These are phyloP conservation scores for Phainopepla nitens DNA, from an alignment of 2,113 vertebrate species.

Conservation along the genomic window DNA sequence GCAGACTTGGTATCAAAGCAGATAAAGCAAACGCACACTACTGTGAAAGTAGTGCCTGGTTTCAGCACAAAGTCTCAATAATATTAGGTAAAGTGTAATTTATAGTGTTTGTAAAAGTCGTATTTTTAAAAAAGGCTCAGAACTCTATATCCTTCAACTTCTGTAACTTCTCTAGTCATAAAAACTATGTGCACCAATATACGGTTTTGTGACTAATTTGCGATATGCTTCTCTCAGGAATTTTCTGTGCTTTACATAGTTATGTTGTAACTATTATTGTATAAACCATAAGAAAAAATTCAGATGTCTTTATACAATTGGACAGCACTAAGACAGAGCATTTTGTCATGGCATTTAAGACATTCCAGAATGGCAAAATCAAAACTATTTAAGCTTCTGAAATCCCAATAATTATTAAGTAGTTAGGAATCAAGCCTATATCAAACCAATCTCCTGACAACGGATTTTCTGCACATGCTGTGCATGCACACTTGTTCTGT, in stretches of 20 bases:
- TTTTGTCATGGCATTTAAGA: background rate
- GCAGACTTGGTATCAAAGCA: background rate
- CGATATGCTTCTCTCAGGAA: background rate
- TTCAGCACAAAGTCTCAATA: background rate
- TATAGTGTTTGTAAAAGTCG: background rate
- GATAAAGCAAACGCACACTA: background rate
- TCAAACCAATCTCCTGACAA: background rate
- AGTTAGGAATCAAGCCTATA: background rate
- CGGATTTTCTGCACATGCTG: background rate
- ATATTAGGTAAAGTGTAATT: background rate
- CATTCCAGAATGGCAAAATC: background rate
- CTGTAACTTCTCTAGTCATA: background rate
- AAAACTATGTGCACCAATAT: background rate
- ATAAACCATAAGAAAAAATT: background rate
- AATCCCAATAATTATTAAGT: background rate
- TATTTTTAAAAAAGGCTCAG: background rate
- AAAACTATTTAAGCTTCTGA: background rate
- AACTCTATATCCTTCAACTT: background rate
- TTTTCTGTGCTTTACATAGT: background rate
- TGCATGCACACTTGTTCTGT: background rate
- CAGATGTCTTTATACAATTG: background rate
- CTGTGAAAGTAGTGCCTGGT: background rate
- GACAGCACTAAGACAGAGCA: background rate
- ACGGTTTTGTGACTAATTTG: background rate
- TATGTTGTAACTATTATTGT: background rate